Conservation (phyloP, 2,888 invertebrate species). For the Polylopha cassiicola region DNA sequence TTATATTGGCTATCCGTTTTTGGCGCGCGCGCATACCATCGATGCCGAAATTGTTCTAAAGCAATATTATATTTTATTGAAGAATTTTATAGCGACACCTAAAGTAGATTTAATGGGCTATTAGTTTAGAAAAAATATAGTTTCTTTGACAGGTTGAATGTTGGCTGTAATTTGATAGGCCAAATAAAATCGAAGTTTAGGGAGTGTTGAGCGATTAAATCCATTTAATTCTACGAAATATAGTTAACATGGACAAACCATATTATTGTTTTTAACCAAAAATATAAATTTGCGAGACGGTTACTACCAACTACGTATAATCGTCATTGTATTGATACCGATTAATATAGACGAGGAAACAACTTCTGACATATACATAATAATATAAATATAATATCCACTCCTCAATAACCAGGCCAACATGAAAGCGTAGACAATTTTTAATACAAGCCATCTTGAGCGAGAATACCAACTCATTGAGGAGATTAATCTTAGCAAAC, state of each 20-base stretch:
- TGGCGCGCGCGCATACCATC: conserved; percentile 4
- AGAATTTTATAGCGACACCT: conserved; percentile 21
- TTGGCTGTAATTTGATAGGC: conserved; percentile 14
- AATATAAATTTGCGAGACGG: too few species aligned
- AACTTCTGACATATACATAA: not conserved
- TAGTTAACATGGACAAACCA: too few species aligned
- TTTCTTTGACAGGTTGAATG: conserved; percentile 15
- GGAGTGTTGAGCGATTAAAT: not conserved
- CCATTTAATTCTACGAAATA: too few species aligned
- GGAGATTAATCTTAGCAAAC: conserved; percentile 21
- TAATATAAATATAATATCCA: conserved; percentile 5
- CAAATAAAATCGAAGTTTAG: conserved; percentile 3
- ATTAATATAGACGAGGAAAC: too few species aligned
- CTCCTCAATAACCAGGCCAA: conserved; percentile 9
- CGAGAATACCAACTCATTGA: conserved; percentile 16
- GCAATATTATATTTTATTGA: conserved; percentile 13
- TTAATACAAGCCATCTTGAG: conserved; percentile 1
- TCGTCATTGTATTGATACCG: too few species aligned
- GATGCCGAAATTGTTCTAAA: conserved; percentile 16
- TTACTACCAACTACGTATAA: too few species aligned
- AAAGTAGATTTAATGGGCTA: conserved; percentile 16
- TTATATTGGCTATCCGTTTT: not conserved
- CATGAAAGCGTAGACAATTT: conserved; percentile 1
- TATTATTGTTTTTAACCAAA: too few species aligned
- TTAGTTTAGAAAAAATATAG: conserved; percentile 14